These are phyloP conservation scores for Halichoerus grypus DNA, from an alignment of 2,113 vertebrate species.

Conservation along the genomic window DNA sequence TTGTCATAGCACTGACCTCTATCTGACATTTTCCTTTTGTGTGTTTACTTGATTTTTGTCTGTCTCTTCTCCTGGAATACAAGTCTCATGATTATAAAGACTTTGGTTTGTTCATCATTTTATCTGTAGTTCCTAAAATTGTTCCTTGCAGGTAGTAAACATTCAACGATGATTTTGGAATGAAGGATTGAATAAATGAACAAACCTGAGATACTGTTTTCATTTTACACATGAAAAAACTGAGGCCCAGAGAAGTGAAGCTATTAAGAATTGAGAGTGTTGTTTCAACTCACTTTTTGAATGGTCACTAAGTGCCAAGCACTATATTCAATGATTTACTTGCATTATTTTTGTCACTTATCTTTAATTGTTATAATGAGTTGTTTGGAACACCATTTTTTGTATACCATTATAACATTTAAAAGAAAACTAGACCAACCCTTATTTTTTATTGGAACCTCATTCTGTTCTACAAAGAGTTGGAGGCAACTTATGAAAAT, in stretches of 20 bases:
- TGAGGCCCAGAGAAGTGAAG: conserved; percentile 29
- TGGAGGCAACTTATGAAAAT: conserved; percentile 37
- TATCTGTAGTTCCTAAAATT: conserved; percentile 2
- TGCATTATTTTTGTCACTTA: conserved; percentile 47
- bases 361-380: conserved; percentile 12
- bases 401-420: not conserved
- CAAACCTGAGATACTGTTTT: not conserved
- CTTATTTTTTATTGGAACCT: conserved; percentile 49
- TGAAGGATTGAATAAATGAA: conserved; percentile 36
- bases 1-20: conserved; percentile 22
- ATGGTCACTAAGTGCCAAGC: conserved; percentile 1
- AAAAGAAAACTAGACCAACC: conserved; percentile 46
- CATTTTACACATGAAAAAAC: conserved; percentile 37
- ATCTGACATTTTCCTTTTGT: not conserved
- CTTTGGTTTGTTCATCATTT: conserved; percentile 32
- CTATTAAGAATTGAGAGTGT: conserved; percentile 38
- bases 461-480: conserved; percentile 45
- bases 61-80: conserved; percentile 18
- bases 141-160: not conserved
- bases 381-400: conserved; percentile 46
- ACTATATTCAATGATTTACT: not conserved
- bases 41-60: not conserved
- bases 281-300: conserved; percentile 47
- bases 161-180: conserved; percentile 42
- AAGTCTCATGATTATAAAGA: not conserved